These are phyloP conservation scores for Pseudochirops corinnae DNA, from an alignment of 2,797 vertebrate genomes.

Conservation along the genomic window DNA sequence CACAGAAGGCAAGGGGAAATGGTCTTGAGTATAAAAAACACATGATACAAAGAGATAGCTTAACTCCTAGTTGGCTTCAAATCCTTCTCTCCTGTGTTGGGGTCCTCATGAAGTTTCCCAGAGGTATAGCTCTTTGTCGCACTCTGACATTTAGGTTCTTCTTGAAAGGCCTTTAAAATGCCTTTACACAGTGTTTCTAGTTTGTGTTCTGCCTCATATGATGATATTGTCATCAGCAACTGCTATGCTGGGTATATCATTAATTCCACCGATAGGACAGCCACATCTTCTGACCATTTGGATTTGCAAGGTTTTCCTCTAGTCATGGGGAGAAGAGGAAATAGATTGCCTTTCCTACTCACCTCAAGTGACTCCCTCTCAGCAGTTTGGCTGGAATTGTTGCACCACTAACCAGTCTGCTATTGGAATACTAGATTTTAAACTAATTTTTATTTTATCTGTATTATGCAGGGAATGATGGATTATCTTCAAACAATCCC, in stretches of 20 bases:
- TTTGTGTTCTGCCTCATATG: not conserved
- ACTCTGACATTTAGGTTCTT: not conserved
- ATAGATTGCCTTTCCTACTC: not conserved
- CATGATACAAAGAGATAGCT: not conserved
- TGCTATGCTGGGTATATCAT: not conserved
- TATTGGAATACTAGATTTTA: not conserved
- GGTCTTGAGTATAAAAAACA: not conserved
- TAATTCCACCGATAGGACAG: not conserved
- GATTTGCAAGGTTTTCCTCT: not conserved
- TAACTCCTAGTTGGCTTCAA: not conserved
- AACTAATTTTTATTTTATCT: not conserved
- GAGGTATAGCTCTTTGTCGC: not conserved
- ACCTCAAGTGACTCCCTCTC: not conserved
- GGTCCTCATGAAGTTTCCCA: not conserved
- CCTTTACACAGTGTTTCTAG: not conserved
- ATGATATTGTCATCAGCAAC: not conserved
- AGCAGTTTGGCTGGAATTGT: not conserved
- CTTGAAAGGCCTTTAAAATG: not conserved
- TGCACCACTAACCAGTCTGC: not conserved
- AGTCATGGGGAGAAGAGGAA: not conserved
- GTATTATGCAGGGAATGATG: not conserved
- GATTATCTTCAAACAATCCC: not conserved
- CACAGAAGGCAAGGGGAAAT: not conserved
- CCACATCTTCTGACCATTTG: not conserved
- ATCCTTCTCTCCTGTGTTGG: not conserved